Evolutionary conservation across 2,797 vertebrate genomes (phyloP).

Genomic region (Oryzias sinensis): DNA sequence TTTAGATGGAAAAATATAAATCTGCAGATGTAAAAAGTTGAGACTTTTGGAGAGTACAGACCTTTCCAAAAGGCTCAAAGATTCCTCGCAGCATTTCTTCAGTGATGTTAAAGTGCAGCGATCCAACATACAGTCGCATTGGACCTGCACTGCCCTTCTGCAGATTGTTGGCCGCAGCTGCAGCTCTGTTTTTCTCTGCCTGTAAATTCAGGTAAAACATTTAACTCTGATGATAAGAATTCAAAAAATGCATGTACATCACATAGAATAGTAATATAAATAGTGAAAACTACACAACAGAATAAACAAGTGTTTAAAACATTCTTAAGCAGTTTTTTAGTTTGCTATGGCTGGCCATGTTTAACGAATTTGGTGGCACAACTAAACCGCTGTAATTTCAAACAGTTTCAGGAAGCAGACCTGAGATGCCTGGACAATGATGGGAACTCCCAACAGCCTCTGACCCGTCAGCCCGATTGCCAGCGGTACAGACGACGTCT

Average conservation of each 20-base stretch:
- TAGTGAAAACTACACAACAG: too few species aligned
- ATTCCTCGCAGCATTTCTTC: slow-evolving; percentile 99
- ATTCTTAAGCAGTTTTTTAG: too few species aligned
- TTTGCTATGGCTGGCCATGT: too few species aligned
- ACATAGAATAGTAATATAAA: too few species aligned
- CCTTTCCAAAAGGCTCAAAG: slow-evolving; percentile 97
- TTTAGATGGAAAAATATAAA: background rate
- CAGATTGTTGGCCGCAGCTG: slow-evolving; percentile 93
- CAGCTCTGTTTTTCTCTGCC: slow-evolving; percentile 98
- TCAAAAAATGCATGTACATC: too few species aligned
- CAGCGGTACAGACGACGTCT: slow-evolving; percentile 93
- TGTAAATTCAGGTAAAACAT: slow-evolving; percentile 45
- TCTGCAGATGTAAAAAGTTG: background rate
- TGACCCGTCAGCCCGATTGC: slow-evolving; percentile 97
- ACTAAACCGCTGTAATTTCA: too few species aligned
- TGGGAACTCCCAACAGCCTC: slow-evolving; percentile 94
- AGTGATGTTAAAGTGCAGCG: slow-evolving; percentile 97
- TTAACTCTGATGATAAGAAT: background rate
- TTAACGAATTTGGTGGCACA: too few species aligned
- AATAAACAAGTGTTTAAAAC: too few species aligned
- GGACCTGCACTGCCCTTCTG: slow-evolving; percentile 96
- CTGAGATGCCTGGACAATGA: slow-evolving; percentile 98
- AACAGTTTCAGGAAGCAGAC: slow-evolving; percentile 61
- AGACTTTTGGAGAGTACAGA: slow-evolving; percentile 38
- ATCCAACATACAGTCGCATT: slow-evolving; percentile 97